phyloP scores from a whole-genome alignment of 2,113 vertebrate species.

The Albula glossodonta region DNA sequence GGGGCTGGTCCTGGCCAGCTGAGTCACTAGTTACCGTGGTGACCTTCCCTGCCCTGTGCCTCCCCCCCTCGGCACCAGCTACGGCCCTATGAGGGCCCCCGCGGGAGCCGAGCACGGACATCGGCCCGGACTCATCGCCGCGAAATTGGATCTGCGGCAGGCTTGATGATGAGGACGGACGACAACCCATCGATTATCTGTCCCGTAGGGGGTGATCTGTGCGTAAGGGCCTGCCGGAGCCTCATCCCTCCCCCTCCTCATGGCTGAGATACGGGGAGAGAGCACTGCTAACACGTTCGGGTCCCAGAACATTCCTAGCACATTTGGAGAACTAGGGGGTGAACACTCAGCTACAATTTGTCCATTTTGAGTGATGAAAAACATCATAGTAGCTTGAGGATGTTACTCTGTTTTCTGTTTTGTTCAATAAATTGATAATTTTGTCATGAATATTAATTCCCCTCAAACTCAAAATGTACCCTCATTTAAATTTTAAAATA shows the following conservation, averaged over 20 bases:
- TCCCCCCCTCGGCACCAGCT: constrained; percentile 28
- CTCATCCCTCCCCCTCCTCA: constrained; percentile 54
- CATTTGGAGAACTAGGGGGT: too few relatives aligned
- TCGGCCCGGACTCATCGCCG: constrained; percentile 61
- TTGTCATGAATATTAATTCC: too few relatives aligned
- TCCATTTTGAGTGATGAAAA: too few relatives aligned
- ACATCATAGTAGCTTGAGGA: too few relatives aligned
- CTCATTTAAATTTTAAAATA: too few relatives aligned
- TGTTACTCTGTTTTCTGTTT: too few relatives aligned
- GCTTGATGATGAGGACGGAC: constrained; percentile 69
- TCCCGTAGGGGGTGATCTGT: constrained; percentile 72
- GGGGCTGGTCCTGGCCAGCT: constrained; percentile 21
- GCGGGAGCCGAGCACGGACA: constrained; percentile 42
- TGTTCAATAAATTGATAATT: too few relatives aligned
- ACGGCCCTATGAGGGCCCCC: constrained; percentile 43
- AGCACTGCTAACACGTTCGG: too few relatives aligned
- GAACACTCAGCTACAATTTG: too few relatives aligned
- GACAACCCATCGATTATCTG: constrained; percentile 76
- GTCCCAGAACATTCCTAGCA: too few relatives aligned
- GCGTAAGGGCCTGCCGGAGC: constrained; percentile 63
- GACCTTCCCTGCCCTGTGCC: constrained; percentile 56
- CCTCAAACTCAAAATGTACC: too few relatives aligned
- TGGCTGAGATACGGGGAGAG: neutral
- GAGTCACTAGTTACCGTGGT: constrained; percentile 42
- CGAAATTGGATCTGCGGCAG: constrained; percentile 60